Base-by-base conservation (phyloP, 2,888 invertebrate genomes). In the Leptopilina drosophilae region DNA sequence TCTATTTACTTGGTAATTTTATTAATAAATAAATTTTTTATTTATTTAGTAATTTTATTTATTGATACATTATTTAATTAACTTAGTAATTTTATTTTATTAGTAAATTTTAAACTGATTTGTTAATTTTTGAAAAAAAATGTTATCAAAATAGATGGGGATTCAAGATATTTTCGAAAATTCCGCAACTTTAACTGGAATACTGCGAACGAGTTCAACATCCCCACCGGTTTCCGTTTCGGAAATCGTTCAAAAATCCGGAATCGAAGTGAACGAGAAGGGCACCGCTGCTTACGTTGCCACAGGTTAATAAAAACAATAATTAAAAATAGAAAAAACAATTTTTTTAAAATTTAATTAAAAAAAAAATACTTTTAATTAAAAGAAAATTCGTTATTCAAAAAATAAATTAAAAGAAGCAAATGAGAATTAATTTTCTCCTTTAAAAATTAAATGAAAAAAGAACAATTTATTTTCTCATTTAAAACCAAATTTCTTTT, bases 191-290 rank as follows among this genome's bases (percentile, higher is more conserved):
- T 93, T 97, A 85, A 94, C 95, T 0, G 95, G 95, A 0, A 94
- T 97, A 20, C 94, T 94, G 0, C 92, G 94, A 15, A 94, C 95
- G 0, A 94, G 93, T 78, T 90, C 91, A 0, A 84, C 92, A 5
- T 87, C 91, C 2, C 92, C 93, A 76, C 92, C 94, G 49, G 91
- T 96, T 40, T 93, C 93, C 76, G 94, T 97, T 0, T 95, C 95
- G 14, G 94, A 95, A 87, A 93, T 97, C 46, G 88, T 96, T 76
- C 97, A 97, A 90, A 95, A 96, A 87, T 93, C 95, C 66, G 96
- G 96, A 26, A 95, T 97, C 56, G 95, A 95, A 87, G 94, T 96
- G 69, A 95, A 95, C 85, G 97, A 97, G 89, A 92, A 94, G 67
- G 97, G 96, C 81, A 96, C 95, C 64, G 93, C 94, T 0, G 95